phyloP scores from a whole-genome alignment of 2,888 invertebrate species.

The Stenolophus ochropezus region DNA sequence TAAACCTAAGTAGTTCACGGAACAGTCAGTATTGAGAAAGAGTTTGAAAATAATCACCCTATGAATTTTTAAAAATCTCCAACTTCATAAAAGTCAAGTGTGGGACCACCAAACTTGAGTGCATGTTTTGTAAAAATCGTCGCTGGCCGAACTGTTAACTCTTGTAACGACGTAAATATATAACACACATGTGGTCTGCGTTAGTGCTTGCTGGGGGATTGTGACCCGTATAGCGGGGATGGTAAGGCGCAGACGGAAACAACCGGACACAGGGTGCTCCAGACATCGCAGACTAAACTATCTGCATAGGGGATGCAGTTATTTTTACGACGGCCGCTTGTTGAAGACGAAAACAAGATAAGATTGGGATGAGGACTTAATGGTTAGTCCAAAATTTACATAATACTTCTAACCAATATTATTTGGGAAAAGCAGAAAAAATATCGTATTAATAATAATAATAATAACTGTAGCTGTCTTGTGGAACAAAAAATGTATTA shows the following conservation, averaged over 20 bases:
- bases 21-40: background rate
- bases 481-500: too few relatives aligned
- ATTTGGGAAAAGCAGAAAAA: too few relatives aligned
- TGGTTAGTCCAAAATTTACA: background rate
- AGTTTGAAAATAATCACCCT: background rate
- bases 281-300: constrained; percentile 55
- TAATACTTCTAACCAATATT: background rate
- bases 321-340: constrained; percentile 56
- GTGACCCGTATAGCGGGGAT: constrained; percentile 13
- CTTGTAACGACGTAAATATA: constrained; percentile 59
- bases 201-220: background rate
- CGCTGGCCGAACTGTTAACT: constrained; percentile 58
- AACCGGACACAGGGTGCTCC: constrained; percentile 53
- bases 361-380: constrained; percentile 4
- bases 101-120: constrained; percentile 39
- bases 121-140: constrained; percentile 58
- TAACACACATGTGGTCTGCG: constrained; percentile 54
- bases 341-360: constrained; percentile 41
- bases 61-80: background rate
- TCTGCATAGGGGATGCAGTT: constrained; percentile 59
- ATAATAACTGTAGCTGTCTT: too few relatives aligned
- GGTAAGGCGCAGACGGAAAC: background rate
- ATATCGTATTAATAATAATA: too few relatives aligned
- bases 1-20: background rate
- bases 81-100: background rate